Conservation (phyloP, 2,113 vertebrate genomes). For the Petrocephalus microphthalmus region DNA sequence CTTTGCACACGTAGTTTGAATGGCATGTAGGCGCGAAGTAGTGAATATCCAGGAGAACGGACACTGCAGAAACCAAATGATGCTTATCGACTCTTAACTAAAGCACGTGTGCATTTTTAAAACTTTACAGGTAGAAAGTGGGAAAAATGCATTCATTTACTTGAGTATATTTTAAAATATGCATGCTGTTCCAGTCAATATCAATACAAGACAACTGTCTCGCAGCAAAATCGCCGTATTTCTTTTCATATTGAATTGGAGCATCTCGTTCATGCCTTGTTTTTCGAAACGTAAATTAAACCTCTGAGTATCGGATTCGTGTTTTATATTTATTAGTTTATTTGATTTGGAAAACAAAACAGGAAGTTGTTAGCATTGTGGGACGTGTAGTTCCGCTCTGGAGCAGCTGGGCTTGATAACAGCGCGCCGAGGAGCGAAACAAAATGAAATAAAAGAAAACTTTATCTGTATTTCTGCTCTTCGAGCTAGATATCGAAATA, state of each 20-base stretch:
- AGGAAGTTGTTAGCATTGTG: slow-evolving; percentile 79
- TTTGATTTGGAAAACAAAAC: slow-evolving; percentile 44
- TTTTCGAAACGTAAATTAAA: not conserved
- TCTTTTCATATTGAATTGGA: not conserved
- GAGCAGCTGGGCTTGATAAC: slow-evolving; percentile 59
- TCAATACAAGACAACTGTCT: not conserved
- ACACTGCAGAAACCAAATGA: not conserved
- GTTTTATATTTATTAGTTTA: not conserved
- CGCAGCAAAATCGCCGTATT: not conserved
- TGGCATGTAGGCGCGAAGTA: not conserved
- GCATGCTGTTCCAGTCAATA: not conserved
- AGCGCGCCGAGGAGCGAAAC: slow-evolving; percentile 59
- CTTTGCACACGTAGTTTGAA: not conserved
- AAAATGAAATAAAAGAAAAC: slow-evolving; percentile 48
- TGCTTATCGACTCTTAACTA: not conserved
- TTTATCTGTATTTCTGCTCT: slow-evolving; percentile 16
- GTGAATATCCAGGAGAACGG: not conserved
- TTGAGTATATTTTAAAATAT: not conserved
- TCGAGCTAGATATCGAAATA: not conserved
- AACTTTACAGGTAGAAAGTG: not conserved
- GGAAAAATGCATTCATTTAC: not conserved
- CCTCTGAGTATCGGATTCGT: not conserved
- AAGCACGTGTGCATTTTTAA: not conserved
- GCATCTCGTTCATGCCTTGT: not conserved
- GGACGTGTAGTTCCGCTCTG: slow-evolving; percentile 78